A percentile compares a stretch with the other conserved stretches of the same genome.
These are phyloP conservation scores for Cephus pulcher DNA, from an alignment of 2,888 invertebrate species.

Conservation along the genomic window DNA sequence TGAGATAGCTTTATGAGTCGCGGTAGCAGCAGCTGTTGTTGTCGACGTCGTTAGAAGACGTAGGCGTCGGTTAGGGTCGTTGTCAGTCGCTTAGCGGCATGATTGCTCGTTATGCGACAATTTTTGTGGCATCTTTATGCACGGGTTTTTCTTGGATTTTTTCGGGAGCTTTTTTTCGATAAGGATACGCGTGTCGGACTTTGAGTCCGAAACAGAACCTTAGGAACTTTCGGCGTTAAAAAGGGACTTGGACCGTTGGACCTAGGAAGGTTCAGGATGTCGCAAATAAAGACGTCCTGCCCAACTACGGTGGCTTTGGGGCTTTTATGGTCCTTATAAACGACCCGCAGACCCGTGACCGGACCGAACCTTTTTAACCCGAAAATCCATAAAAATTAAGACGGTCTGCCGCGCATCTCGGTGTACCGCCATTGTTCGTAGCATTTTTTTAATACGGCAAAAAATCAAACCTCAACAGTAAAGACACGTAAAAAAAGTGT, in stretches of 20 bases:
- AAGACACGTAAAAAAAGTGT: conserved; percentile 23
- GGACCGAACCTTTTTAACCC: conserved; percentile 41
- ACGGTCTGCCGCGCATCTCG: conserved; percentile 36
- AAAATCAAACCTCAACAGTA: conserved; percentile 45
- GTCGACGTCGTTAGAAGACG: neutral
- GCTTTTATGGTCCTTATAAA: conserved; percentile 20
- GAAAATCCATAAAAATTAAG: conserved; percentile 57
- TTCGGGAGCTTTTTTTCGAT: conserved; percentile 20
- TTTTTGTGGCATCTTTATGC: neutral
- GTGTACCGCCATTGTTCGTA: conserved; percentile 39
- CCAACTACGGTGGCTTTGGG: conserved; percentile 16
- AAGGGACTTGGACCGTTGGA: conserved; percentile 17
- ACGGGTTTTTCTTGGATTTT: conserved; percentile 14
- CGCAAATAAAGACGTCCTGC: conserved; percentile 16
- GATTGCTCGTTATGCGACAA: conserved; percentile 15
- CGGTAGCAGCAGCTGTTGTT: neutral
- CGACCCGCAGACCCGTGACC: conserved; percentile 14
- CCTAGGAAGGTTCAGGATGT: conserved; percentile 19
- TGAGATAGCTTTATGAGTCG: neutral
- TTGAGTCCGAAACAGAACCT: conserved; percentile 11
- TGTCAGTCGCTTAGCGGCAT: conserved; percentile 1
- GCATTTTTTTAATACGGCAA: conserved; percentile 35
- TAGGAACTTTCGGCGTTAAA: conserved; percentile 4
- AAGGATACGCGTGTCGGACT: conserved; percentile 25
- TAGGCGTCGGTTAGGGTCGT: neutral